Evolutionary conservation across 1,140 invertebrate species (phyloP).

Genomic region (Nixonia krombeini): DNA sequence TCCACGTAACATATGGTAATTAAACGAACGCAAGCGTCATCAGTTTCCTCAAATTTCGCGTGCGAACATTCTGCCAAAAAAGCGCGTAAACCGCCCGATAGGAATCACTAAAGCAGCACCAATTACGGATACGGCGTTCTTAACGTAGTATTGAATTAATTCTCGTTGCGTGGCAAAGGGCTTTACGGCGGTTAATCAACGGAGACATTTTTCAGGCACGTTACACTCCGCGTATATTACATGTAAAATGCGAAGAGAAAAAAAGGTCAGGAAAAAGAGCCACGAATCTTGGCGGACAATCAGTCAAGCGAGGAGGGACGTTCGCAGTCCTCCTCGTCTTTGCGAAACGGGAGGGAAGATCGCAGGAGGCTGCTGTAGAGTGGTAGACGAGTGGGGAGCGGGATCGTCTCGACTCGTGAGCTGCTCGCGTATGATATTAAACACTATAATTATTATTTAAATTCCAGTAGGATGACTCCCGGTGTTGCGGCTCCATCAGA

Average conservation of each 20-base stretch:
- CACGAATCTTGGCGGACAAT: slow-evolving; percentile 20
- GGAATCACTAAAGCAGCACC: too few species aligned
- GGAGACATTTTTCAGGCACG: slow-evolving; percentile 6
- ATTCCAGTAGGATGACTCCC: slow-evolving; percentile 72
- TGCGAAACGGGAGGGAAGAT: slow-evolving; percentile 11
- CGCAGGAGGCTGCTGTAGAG: slow-evolving; percentile 12
- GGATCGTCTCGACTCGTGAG: slow-evolving; percentile 38
- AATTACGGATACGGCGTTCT: too few species aligned
- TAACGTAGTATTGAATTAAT: slow-evolving; percentile 3
- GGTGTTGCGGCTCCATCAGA: slow-evolving; percentile 63
- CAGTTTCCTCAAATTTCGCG: too few species aligned
- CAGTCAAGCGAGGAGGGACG: not conserved
- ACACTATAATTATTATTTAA: slow-evolving; percentile 74
- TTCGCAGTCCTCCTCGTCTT: slow-evolving; percentile 9
- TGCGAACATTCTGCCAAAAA: too few species aligned
- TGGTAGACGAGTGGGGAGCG: slow-evolving; percentile 6
- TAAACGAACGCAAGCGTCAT: too few species aligned
- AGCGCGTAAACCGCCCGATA: too few species aligned
- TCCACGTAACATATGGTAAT: too few species aligned
- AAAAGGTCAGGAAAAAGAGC: slow-evolving; percentile 11
- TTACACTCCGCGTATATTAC: not conserved
- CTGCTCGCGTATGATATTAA: slow-evolving; percentile 69
- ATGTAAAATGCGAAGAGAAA: slow-evolving; percentile 5
- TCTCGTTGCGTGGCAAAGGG: not conserved
- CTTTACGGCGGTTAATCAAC: slow-evolving; percentile 19